Percentiles rank a stretch among this genome's conserved stretches.
phyloP scores from a whole-genome alignment of 2,113 vertebrate species.

The Tyrannus savana region DNA sequence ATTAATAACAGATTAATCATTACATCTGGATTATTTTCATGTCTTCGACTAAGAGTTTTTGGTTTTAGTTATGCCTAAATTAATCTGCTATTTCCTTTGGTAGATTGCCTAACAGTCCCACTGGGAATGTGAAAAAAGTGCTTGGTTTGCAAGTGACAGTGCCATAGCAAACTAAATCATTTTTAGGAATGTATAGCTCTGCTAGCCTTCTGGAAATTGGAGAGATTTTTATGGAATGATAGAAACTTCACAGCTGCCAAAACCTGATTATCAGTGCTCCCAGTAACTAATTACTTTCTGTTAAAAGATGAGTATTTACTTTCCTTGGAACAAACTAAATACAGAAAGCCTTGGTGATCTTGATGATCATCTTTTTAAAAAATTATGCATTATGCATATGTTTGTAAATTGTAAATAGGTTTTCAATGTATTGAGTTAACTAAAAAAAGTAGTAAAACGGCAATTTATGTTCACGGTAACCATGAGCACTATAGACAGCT shows the following conservation, averaged over 20 bases:
- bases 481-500: background rate
- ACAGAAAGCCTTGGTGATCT: background rate
- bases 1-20: background rate
- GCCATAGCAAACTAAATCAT: background rate
- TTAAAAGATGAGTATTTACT: background rate
- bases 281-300: background rate
- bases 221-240: background rate
- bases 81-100: background rate
- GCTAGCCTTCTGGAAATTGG: background rate
- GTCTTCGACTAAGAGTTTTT: background rate
- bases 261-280: background rate
- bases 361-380: accelerated
- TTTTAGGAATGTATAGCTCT: background rate
- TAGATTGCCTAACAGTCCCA: background rate
- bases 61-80: background rate
- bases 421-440: background rate
- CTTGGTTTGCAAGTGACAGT: background rate
- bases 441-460: background rate
- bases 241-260: background rate
- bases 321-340: background rate
- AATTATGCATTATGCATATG: background rate
- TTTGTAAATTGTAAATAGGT: background rate
- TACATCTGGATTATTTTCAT: background rate
- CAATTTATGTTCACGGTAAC: background rate
- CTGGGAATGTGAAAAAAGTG: background rate